These are phyloP conservation scores for Lasioglossum oenotherae DNA, from an alignment of 2,888 invertebrate species.

Conservation along the genomic window DNA sequence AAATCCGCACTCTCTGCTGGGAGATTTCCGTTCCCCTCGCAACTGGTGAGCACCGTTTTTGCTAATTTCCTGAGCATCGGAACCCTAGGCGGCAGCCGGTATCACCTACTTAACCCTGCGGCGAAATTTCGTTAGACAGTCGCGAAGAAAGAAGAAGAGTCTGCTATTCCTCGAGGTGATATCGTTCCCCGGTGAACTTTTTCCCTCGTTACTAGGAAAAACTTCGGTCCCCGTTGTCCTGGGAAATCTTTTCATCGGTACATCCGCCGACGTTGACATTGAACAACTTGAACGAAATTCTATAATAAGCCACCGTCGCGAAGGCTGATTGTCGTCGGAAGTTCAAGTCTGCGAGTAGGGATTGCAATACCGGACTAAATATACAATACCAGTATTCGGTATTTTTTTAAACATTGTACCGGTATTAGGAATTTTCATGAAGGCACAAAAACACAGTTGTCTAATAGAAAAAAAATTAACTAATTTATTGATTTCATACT, in stretches of 20 bases:
- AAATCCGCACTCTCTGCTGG: conserved; percentile 79
- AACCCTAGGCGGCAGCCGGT: conserved; percentile 33
- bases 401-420: too few species aligned
- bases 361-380: too few species aligned
- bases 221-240: conserved; percentile 25
- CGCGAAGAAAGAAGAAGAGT: conserved; percentile 30
- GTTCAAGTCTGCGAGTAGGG: neutral
- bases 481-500: too few species aligned
- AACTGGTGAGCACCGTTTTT: conserved; percentile 56
- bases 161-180: conserved; percentile 51
- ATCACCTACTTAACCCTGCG: conserved; percentile 67
- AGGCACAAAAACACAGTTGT: too few species aligned
- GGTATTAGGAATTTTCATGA: too few species aligned
- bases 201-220: conserved; percentile 43
- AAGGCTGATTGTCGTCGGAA: neutral
- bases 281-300: conserved; percentile 34
- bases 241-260: conserved; percentile 29
- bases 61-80: conserved; percentile 64
- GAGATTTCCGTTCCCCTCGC: conserved; percentile 62
- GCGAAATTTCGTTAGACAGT: conserved; percentile 65
- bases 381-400: too few species aligned
- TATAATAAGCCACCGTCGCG: conserved; percentile 15
- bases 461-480: too few species aligned
- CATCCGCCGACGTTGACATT: neutral
- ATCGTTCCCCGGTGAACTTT: conserved; percentile 23